These are phyloP conservation scores for Cyanoderma ruficeps DNA, from an alignment of 2,113 vertebrate species.

Conservation along the genomic window DNA sequence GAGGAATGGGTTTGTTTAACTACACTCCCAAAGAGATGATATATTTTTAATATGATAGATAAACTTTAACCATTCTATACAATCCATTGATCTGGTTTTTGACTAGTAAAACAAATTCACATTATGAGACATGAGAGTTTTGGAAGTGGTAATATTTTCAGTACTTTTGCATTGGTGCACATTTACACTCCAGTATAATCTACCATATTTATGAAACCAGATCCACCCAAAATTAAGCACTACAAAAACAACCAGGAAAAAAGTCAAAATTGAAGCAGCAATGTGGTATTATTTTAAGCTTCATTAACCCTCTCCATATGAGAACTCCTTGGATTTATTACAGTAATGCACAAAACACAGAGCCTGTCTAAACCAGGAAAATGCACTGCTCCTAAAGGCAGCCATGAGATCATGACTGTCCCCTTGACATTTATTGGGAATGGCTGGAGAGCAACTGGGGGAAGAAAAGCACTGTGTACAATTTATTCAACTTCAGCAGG, in stretches of 20 bases:
- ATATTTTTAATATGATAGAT: not conserved
- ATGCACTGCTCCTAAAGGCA: not conserved
- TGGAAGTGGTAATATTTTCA: not conserved
- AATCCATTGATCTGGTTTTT: not conserved
- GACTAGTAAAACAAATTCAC: not conserved
- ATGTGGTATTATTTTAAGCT: not conserved
- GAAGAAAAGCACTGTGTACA: rapidly evolving
- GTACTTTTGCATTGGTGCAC: not conserved
- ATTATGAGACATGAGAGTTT: not conserved
- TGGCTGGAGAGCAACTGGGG: not conserved
- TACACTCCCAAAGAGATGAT: not conserved
- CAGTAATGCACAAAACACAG: not conserved
- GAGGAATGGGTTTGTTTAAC: not conserved
- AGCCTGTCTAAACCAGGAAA: not conserved
- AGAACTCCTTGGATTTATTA: not conserved
- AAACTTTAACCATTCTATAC: not conserved
- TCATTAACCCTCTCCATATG: not conserved
- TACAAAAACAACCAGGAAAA: not conserved
- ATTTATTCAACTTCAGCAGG: not conserved
- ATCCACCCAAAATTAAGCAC: not conserved
- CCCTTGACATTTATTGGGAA: rapidly evolving
- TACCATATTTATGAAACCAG: not conserved
- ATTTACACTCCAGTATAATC: not conserved
- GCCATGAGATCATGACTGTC: not conserved
- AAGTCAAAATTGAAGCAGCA: not conserved